Evolutionary conservation across 64 coral and sea anemone genomes (phyloP).

Genomic region (Acropora yongei): DNA sequence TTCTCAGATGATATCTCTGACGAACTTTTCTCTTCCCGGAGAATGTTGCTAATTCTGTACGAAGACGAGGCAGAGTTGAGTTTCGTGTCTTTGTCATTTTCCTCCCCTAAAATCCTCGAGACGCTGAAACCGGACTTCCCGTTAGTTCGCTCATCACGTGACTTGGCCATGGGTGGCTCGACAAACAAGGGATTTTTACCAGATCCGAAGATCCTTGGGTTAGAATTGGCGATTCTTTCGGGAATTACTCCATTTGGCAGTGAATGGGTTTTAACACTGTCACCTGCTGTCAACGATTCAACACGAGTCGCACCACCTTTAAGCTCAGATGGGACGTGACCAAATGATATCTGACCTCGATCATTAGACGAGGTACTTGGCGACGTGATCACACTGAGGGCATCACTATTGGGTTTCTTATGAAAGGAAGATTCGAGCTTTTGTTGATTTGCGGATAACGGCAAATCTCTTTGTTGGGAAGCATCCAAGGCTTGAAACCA

Average conservation of each 20-base stretch:
- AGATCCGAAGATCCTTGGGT: not conserved
- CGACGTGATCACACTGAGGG: not conserved
- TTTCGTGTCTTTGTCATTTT: slow-evolving; percentile 34
- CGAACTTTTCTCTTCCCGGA: slow-evolving; percentile 35
- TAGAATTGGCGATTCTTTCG: not conserved
- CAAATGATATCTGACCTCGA: not conserved
- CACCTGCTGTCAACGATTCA: not conserved
- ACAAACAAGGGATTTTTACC: not conserved
- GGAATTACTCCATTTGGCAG: slow-evolving; percentile 11
- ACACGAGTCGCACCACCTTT: not conserved
- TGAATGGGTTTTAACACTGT: not conserved
- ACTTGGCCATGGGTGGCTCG: not conserved
- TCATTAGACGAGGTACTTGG: not conserved
- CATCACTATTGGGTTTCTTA: not conserved
- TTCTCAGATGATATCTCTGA: not conserved
- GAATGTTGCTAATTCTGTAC: slow-evolving; percentile 80
- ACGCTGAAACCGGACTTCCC: slow-evolving; percentile 79
- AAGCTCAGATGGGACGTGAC: not conserved
- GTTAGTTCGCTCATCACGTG: slow-evolving; percentile 7
- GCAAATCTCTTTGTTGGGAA: not conserved
- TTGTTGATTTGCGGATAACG: not conserved
- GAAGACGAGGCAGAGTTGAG: slow-evolving; percentile 38
- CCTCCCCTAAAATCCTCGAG: slow-evolving; percentile 79
- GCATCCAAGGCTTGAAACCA: not conserved
- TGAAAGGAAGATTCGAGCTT: not conserved